Conservation (phyloP, 2,888 invertebrate genomes). For the Cephonodes hylas region DNA sequence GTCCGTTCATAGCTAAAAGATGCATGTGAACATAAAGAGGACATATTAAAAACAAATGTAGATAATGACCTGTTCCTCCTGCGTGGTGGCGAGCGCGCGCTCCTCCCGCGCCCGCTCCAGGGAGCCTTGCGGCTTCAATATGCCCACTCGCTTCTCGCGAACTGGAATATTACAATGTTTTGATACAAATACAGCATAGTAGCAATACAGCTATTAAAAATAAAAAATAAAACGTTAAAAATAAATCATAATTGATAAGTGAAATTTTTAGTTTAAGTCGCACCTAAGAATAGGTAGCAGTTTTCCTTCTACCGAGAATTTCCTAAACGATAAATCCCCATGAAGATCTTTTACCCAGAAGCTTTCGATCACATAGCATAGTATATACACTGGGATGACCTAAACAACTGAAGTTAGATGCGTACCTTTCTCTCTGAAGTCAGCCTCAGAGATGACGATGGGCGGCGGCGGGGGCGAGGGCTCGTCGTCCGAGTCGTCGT, state of each 20-base stretch:
- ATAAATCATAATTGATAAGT: too few species aligned
- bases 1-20: too few species aligned
- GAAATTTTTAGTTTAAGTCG: too few species aligned
- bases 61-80: slow-evolving; percentile 44
- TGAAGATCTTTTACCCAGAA: too few species aligned
- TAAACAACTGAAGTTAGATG: too few species aligned
- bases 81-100: slow-evolving; percentile 68
- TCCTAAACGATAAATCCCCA: too few species aligned
- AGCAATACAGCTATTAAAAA: too few species aligned
- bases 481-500: slow-evolving; percentile 48
- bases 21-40: background rate
- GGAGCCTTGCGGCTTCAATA: slow-evolving; percentile 87
- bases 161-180: slow-evolving; percentile 47
- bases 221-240: too few species aligned
- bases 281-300: too few species aligned
- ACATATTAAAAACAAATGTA: background rate
- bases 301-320: too few species aligned
- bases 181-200: background rate
- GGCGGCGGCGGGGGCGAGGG: slow-evolving; percentile 53
- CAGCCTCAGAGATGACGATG: slow-evolving; percentile 71
- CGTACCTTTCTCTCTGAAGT: slow-evolving; percentile 72
- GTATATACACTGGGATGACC: too few species aligned
- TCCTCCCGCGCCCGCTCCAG: slow-evolving; percentile 85
- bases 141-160: slow-evolving; percentile 82
- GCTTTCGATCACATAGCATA: too few species aligned